Evolutionary conservation across 2,888 invertebrate species (phyloP).

Genomic region (Macrosoma leucophasiata): DNA sequence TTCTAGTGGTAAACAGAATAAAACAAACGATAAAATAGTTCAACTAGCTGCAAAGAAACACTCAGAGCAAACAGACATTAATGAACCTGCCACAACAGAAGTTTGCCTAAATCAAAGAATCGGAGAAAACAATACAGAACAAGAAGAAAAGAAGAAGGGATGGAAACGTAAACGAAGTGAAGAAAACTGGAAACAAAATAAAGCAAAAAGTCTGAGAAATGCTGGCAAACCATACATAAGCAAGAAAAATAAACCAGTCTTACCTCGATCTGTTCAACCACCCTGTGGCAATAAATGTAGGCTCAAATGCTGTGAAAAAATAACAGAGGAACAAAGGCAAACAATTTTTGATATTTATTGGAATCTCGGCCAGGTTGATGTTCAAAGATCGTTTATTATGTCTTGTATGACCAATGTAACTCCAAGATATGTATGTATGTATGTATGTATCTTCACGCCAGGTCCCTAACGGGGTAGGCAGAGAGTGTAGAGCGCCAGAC

Average conservation of each 20-base stretch:
- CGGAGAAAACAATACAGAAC: conserved; percentile 12
- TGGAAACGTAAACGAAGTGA: conserved; percentile 20
- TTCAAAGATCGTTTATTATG: conserved; percentile 20
- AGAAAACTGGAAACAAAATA: conserved; percentile 21
- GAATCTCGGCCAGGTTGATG: conserved; percentile 9
- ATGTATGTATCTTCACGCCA: no score
- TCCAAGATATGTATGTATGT: no score
- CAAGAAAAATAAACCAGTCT: conserved; percentile 15
- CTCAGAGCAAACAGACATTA: neutral
- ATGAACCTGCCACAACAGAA: conserved; percentile 13
- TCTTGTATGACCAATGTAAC: conserved; percentile 18
- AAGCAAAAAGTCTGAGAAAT: conserved; percentile 20
- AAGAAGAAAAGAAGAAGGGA: conserved; percentile 17
- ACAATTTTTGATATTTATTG: conserved; percentile 5
- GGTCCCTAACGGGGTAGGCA: neutral
- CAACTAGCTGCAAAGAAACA: no score
- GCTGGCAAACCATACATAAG: conserved; percentile 17
- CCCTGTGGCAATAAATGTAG: conserved; percentile 11
- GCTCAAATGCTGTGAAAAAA: conserved; percentile 17
- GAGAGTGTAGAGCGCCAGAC: neutral
- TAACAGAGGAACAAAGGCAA: conserved; percentile 7
- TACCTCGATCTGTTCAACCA: conserved; percentile 19
- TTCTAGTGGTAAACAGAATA: no score
- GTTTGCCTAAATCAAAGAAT: conserved; percentile 12
- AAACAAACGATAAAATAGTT: no score